Evolutionary conservation across 2,113 vertebrate genomes (phyloP), one percentile per base, ranked within the genome.

Genomic region (Tretioscincus oriximinensis): DNA sequence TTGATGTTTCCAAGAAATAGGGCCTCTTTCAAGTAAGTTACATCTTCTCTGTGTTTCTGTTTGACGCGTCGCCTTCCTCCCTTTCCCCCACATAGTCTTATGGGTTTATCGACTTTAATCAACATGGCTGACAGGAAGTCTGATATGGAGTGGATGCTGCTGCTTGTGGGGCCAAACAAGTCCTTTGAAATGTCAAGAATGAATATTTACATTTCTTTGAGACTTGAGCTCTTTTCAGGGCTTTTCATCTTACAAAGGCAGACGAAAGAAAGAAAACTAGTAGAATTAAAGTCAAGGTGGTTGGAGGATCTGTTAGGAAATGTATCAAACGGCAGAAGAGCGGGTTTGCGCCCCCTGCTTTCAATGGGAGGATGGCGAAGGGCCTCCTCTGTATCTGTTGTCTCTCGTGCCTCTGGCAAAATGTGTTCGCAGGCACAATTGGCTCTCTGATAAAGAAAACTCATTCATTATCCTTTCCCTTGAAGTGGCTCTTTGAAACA

Each of bases 131-230:
- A 87, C 94, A 94, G 93, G 80, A 92, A 92, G 86, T 81, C 81
- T 92, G 94, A 93, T 88, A 88, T 77, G 87, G 88, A 92, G 92
- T 87, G 76, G 79, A 79, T 87, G 78, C 83, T 87, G 84, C 85
- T 73, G 84, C 92, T 88, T 84, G 87, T 94, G 88, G 93, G 92
- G 73, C 75, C 85, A 80, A n/a, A n/a, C n/a, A 84, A 86, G 82
- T 90, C 93, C 92, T 95, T 93, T 91, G 90, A 96, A 95, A 95
- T 94, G 90, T 92, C 95, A 94, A 78, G n/a, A 61, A 84, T 89
- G 88, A 93, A 93, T 90, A 93, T 96, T 96, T 95, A 94, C 91
- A 94, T 96, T 95, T 94, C 93, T 92, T 92, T 92, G 89, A 90
- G 88, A 92, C 81, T 87, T 65, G 28, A 0, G 20, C 80, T 94